Percentiles rank a stretch among this genome's conserved stretches.
Conservation (phyloP, 2,797 vertebrate species). For the Malurus splendens region DNA sequence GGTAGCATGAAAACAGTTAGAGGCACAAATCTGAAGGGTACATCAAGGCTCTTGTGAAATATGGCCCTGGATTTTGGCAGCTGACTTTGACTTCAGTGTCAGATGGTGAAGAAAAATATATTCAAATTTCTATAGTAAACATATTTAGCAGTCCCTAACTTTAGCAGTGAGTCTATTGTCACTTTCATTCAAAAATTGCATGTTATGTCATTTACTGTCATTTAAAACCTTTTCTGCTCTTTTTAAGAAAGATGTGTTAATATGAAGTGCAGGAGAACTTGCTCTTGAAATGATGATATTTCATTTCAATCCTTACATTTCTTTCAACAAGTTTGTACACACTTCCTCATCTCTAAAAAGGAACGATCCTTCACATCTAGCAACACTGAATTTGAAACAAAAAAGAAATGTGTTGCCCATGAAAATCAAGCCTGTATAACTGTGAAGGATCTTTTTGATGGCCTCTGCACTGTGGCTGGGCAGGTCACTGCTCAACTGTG, state of each 20-base stretch:
- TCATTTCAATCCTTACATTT: neutral
- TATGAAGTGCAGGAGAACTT: neutral
- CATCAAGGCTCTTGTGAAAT: neutral
- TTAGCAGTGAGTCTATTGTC: neutral
- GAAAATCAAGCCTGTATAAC: neutral
- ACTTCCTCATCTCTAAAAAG: neutral
- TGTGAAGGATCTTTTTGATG: neutral
- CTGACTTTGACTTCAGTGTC: neutral
- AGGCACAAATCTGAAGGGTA: neutral
- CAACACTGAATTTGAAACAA: neutral
- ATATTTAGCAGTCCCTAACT: neutral
- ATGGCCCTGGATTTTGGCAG: neutral
- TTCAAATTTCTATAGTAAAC: constrained; percentile 28
- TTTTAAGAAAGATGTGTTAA: neutral
- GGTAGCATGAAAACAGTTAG: neutral
- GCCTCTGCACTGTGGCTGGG: neutral
- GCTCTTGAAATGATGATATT: neutral
- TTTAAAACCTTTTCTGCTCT: neutral
- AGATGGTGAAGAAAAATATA: constrained; percentile 10
- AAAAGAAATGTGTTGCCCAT: neutral
- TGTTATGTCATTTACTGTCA: neutral
- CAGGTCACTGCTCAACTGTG: neutral
- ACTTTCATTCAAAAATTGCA: neutral
- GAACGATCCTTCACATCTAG: neutral
- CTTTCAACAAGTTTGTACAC: neutral